These are phyloP conservation scores for Tenualosa ilisha DNA, from an alignment of 2,797 vertebrate genomes.

Conservation along the genomic window DNA sequence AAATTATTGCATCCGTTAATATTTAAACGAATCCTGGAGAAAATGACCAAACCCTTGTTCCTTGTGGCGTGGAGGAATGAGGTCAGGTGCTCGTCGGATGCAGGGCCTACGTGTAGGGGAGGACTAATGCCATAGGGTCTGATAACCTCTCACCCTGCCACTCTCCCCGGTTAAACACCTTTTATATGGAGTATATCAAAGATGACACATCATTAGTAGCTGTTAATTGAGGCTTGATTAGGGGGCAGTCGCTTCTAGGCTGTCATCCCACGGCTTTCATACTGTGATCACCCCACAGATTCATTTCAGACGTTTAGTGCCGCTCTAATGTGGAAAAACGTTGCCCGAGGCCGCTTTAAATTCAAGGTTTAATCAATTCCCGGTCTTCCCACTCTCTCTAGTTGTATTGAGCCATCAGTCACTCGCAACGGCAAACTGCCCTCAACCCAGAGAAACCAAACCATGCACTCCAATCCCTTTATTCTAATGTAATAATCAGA, in stretches of 20 bases:
- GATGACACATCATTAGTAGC: constrained; percentile 13
- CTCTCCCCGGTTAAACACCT: constrained; percentile 9
- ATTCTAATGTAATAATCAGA: constrained; percentile 19
- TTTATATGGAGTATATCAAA: constrained; percentile 8
- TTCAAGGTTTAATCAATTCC: constrained; percentile 23
- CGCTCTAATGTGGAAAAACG: constrained; percentile 12
- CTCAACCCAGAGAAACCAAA: constrained; percentile 11
- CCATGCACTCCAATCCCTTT: constrained; percentile 2
- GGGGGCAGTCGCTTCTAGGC: not conserved
- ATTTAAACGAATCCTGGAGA: not conserved
- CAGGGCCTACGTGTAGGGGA: not conserved
- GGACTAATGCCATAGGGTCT: not conserved
- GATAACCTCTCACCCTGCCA: constrained; percentile 15
- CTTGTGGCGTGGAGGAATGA: not conserved
- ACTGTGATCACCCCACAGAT: constrained; percentile 16
- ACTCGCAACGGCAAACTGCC: constrained; percentile 1
- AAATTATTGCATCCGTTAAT: not conserved
- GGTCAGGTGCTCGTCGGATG: not conserved
- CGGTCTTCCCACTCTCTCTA: constrained; percentile 3
- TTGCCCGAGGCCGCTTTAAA: constrained; percentile 5
- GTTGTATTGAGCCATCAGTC: constrained; percentile 16
- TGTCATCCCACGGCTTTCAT: not conserved
- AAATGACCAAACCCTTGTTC: not conserved
- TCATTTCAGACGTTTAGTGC: constrained; percentile 12
- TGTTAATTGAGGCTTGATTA: constrained; percentile 16